A percentile compares a stretch with the other conserved stretches of the same genome.
phyloP scores from a whole-genome alignment of 2,888 invertebrate genomes.

The Drosophila falleni region DNA sequence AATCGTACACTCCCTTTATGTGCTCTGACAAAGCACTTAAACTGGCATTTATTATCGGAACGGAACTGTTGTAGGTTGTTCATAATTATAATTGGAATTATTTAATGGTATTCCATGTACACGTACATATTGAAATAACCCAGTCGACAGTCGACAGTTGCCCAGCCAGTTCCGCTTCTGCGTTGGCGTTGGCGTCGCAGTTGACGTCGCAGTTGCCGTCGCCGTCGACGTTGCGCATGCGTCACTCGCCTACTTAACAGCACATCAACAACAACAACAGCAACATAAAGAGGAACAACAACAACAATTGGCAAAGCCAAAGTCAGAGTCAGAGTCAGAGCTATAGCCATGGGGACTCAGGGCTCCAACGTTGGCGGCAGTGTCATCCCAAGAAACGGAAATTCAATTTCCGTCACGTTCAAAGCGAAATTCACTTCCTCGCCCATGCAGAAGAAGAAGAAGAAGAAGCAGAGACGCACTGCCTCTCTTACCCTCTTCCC shows the following conservation, averaged over 20 bases:
- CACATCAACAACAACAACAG: slow-evolving; percentile 14
- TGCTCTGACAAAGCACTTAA: slow-evolving; percentile 9
- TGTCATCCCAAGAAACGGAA: slow-evolving; percentile 75
- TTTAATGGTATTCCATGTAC: slow-evolving; percentile 33
- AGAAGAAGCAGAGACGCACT: slow-evolving; percentile 13
- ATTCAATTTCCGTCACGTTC: slow-evolving; percentile 81
- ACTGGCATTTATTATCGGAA: slow-evolving; percentile 24
- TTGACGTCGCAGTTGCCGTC: slow-evolving; percentile 4
- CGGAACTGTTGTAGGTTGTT: slow-evolving; percentile 63
- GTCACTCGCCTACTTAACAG: slow-evolving; percentile 57
- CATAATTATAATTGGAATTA: slow-evolving; percentile 55
- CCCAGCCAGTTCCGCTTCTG: slow-evolving; percentile 48
- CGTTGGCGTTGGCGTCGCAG: slow-evolving; percentile 39
- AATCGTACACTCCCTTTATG: slow-evolving; percentile 21
- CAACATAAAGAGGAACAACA: slow-evolving; percentile 17
- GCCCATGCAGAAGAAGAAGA: slow-evolving; percentile 58
- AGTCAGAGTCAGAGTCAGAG: neutral
- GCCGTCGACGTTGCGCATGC: slow-evolving; percentile 51
- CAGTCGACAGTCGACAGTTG: slow-evolving; percentile 58
- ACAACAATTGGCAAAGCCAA: slow-evolving; percentile 28
- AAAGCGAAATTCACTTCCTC: slow-evolving; percentile 64
- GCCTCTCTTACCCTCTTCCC: neutral
- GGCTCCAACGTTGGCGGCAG: slow-evolving; percentile 57
- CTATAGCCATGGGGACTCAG: slow-evolving; percentile 22
- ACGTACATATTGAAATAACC: slow-evolving; percentile 44